Conservation (phyloP, 1,140 invertebrate species). For the Drosophila ironensis region DNA sequence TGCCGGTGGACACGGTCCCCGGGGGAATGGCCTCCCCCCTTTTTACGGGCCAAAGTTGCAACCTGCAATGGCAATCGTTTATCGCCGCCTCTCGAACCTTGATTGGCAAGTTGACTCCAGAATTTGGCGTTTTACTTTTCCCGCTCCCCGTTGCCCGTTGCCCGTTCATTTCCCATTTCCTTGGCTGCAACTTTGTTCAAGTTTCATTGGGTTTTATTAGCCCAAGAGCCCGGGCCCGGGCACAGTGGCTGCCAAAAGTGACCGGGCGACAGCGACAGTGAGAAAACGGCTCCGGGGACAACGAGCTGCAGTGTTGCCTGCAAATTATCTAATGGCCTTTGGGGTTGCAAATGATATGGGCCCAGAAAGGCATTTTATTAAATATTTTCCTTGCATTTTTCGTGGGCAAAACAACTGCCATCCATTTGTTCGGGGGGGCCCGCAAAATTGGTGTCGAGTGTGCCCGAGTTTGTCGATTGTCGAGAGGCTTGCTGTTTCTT, state of each 20-base stretch:
- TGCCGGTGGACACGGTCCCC: slow-evolving; percentile 9
- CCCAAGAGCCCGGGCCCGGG: neutral
- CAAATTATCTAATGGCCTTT: too few species aligned
- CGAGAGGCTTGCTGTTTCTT: slow-evolving; percentile 9
- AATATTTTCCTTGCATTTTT: neutral
- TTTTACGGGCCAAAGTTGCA: neutral
- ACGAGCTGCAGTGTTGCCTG: neutral
- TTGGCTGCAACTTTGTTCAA: slow-evolving; percentile 12
- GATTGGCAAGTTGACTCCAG: slow-evolving; percentile 36
- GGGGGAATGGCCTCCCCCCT: neutral
- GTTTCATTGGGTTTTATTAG: slow-evolving; percentile 17
- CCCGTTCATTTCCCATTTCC: neutral
- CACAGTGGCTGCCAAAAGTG: neutral
- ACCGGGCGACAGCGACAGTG: neutral
- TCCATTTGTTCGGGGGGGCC: too few species aligned
- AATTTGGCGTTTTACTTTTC: slow-evolving; percentile 10
- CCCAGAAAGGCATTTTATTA: neutral
- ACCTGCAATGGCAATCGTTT: slow-evolving; percentile 40
- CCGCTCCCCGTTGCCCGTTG: neutral
- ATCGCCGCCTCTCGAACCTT: slow-evolving; percentile 33
- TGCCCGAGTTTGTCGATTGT: slow-evolving; percentile 35
- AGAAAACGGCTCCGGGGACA: neutral
- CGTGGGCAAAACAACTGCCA: too few species aligned
- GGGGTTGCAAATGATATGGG: too few species aligned
- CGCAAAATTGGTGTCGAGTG: slow-evolving; percentile 44